phyloP scores from a whole-genome alignment of 2,888 invertebrate genomes.

The Automeris io region DNA sequence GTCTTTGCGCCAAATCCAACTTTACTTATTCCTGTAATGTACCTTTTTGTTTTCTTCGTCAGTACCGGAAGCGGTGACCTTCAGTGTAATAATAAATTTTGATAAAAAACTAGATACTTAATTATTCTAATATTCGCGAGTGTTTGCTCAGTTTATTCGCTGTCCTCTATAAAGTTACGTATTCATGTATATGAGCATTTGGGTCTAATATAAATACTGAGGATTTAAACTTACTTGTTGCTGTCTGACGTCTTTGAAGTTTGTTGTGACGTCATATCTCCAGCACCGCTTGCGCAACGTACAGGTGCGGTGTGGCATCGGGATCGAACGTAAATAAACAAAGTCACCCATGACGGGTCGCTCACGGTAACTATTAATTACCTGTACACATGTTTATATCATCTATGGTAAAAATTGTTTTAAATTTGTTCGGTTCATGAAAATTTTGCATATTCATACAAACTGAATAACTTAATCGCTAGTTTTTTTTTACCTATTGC shows the following conservation, averaged over 20 bases:
- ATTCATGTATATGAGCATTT: too few relatives aligned
- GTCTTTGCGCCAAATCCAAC: background rate
- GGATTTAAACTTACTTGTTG: background rate
- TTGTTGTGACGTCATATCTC: slow-evolving; percentile 41
- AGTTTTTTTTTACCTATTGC: too few relatives aligned
- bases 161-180: too few relatives aligned
- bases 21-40: background rate
- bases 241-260: slow-evolving; percentile 31
- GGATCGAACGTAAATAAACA: slow-evolving; percentile 50
- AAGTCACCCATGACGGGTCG: slow-evolving; percentile 18
- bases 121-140: background rate
- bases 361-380: background rate
- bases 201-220: slow-evolving; percentile 2
- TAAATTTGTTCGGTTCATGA: too few relatives aligned
- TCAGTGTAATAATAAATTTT: background rate
- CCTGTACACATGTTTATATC: too few relatives aligned
- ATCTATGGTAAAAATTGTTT: too few relatives aligned
- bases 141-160: background rate
- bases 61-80: background rate
- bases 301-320: slow-evolving; percentile 13
- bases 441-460: too few relatives aligned
- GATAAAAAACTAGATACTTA: background rate
- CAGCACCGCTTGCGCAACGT: slow-evolving; percentile 34
- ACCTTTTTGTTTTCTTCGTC: background rate
- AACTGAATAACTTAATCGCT: too few relatives aligned